Evolutionary conservation across 1,140 invertebrate genomes (phyloP).

Genomic region (Rhopalosiphum padi): DNA sequence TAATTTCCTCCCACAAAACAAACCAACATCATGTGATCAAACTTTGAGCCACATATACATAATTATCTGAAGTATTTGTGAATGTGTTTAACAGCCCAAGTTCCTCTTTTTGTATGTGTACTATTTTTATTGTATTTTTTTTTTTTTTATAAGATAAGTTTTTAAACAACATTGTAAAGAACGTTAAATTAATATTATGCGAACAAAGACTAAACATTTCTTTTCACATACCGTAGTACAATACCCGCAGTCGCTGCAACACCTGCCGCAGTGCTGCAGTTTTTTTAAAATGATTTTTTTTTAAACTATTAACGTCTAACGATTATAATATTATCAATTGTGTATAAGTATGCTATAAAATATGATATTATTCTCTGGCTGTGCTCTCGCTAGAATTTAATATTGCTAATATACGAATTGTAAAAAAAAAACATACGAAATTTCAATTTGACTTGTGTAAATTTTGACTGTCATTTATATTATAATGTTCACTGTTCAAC

Average conservation of each 20-base stretch:
- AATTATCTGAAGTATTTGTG: constrained; percentile 47
- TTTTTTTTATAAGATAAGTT: constrained; percentile 14
- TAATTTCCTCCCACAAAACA: not conserved
- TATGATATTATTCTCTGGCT: not conserved
- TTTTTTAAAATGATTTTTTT: not conserved
- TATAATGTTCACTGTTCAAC: not conserved
- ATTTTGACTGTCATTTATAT: not conserved
- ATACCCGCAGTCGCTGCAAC: not conserved
- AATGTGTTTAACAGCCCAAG: constrained; percentile 51
- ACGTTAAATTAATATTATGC: not conserved
- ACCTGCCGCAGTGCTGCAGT: not conserved
- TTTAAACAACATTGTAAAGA: not conserved
- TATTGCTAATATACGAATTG: not conserved
- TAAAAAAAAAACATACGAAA: not conserved
- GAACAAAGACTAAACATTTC: not conserved
- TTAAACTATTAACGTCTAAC: not conserved
- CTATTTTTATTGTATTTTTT: constrained; percentile 28
- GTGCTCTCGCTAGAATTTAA: not conserved
- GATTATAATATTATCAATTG: not conserved
- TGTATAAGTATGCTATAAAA: not conserved
- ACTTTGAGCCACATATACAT: constrained; percentile 41
- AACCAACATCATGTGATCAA: not conserved
- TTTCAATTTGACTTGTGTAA: not conserved
- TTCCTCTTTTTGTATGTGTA: constrained; percentile 47
- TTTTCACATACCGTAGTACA: not conserved